These are phyloP conservation scores for Microcebus lehilahytsara DNA, from an alignment of 2,113 vertebrate species.

Conservation along the genomic window DNA sequence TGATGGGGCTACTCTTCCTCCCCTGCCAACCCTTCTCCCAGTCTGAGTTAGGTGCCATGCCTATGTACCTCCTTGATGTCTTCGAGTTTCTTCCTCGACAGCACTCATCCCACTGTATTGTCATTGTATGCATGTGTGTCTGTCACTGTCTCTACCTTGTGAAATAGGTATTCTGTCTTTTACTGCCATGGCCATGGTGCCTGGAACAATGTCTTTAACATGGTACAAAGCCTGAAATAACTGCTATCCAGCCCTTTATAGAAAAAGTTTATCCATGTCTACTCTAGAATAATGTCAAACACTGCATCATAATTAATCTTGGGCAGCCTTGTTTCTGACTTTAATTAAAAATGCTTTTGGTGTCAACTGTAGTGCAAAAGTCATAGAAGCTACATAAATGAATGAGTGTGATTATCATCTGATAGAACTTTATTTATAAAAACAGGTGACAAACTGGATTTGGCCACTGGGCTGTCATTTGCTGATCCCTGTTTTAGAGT, in stretches of 20 bases:
- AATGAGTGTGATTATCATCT: neutral
- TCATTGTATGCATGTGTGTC: neutral
- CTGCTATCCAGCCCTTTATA: no score
- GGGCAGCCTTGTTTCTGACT: no score
- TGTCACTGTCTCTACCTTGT: neutral
- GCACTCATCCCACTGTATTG: neutral
- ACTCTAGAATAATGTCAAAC: no score
- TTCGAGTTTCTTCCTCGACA: no score
- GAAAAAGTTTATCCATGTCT: no score
- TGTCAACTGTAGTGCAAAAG: neutral
- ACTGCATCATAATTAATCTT: no score
- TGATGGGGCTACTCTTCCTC: neutral
- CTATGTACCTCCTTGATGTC: fast-evolving
- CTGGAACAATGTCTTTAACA: neutral
- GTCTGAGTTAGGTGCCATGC: no score
- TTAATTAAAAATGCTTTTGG: no score
- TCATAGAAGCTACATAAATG: neutral
- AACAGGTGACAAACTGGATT: neutral
- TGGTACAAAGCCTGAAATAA: neutral
- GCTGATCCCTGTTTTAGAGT: neutral
- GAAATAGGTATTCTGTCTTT: neutral
- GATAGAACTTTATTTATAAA: neutral
- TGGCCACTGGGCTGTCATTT: neutral
- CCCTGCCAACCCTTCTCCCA: no score
- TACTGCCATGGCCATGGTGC: neutral